These are phyloP conservation scores for Heterohyrax brucei DNA, from an alignment of 2,797 vertebrate genomes.

Conservation along the genomic window DNA sequence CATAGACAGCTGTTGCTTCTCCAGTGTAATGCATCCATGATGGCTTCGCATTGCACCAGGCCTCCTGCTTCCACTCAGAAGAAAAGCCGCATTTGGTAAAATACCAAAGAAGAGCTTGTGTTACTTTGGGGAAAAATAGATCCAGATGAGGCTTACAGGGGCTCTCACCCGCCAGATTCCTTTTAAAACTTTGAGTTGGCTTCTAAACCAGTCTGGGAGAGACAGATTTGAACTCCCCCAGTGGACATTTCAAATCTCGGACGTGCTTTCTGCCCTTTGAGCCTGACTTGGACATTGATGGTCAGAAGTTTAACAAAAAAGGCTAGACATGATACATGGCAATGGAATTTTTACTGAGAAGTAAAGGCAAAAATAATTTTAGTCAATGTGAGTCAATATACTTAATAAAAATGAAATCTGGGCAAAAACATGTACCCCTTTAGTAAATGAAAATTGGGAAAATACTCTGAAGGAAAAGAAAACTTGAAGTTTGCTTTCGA, in stretches of 20 bases:
- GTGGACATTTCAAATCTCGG: conserved; percentile 67
- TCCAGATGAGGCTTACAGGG: conserved; percentile 68
- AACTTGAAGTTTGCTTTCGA: conserved; percentile 62
- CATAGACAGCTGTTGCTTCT: background rate
- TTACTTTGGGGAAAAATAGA: conserved; percentile 72
- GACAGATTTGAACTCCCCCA: conserved; percentile 65
- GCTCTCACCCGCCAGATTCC: background rate
- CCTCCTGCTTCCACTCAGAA: conserved; percentile 51
- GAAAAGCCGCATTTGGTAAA: conserved; percentile 76
- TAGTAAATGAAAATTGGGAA: conserved; percentile 69
- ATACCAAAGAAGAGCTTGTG: conserved; percentile 43
- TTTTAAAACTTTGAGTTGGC: conserved; percentile 70
- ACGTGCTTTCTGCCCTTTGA: conserved; percentile 49
- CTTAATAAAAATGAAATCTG: conserved; percentile 80
- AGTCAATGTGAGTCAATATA: conserved; percentile 65
- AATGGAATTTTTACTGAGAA: conserved; percentile 80
- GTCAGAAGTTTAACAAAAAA: conserved; percentile 79
- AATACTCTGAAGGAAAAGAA: conserved; percentile 64
- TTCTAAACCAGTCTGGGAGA: background rate
- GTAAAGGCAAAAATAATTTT: conserved; percentile 63
- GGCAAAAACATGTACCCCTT: conserved; percentile 59
- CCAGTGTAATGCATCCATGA: background rate
- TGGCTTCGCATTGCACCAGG: background rate
- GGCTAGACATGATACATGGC: conserved; percentile 60
- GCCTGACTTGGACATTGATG: conserved; percentile 9